Evolutionary conservation across 2,888 invertebrate species (phyloP), one percentile per base, ranked within the genome.

Genomic region (Standfussiana lucernea): DNA sequence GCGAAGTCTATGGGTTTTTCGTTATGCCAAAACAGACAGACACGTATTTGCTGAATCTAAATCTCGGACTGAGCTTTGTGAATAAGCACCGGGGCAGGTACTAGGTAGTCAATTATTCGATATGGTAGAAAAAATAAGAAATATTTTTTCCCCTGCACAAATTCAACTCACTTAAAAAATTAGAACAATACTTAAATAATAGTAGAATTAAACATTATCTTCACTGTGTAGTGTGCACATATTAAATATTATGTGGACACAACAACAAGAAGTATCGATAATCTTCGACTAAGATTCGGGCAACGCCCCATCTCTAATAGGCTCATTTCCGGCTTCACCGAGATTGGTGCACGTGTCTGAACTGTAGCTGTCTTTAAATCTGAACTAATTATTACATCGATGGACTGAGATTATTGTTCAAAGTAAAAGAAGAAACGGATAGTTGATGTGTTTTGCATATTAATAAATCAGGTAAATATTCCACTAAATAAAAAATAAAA

Each of bases 341-440:
- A 73, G 77, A 66, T 15, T 64, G 56, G 84, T 82, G 83, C 89
- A 89, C 89, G 90, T 90, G 89, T 86, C 88, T 59, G 11, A 24
- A 72, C 35, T 45, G n/a, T 42, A 71, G 37, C 50, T 45, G 45
- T 70, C 50, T 65, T 66, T 68, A 24, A 64, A 65, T 69, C 11
- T 32, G n/a, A 67, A 47, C 8, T 40, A 47, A 59, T 21, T 72
- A 72, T 32, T 59, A 53, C 35, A 68, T 77, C 45, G 6, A 50
- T 68, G 10, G 45, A 37, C 28, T 21, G 24, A 50, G 8, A n/a
- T 5, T 35, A 53, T 68, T 62, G 40, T 56, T 37, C 45, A 62
- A 15, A 59, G 13, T 62, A n/a, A 40, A 67, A 24, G 1, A 64
- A 42, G 0, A 42, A 62, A 53, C 10, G 32, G 32, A 13, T 62